These are phyloP conservation scores for Pelodytes ibericus DNA, from an alignment of 2,797 vertebrate genomes.

Conservation along the genomic window DNA sequence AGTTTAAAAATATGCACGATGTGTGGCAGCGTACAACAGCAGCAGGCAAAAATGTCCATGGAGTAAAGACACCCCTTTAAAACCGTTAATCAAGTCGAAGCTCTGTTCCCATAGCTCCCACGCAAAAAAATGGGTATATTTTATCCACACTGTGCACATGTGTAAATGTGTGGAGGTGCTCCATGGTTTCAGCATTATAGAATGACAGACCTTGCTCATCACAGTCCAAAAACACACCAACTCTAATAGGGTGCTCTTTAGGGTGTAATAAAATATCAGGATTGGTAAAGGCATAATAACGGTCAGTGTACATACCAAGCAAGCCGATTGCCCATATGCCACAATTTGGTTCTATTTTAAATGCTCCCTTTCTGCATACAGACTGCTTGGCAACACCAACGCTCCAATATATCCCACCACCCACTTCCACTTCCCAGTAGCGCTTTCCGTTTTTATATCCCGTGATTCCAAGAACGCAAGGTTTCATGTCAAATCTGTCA, in stretches of 20 bases:
- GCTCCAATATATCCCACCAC: constrained; percentile 50
- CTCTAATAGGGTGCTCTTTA: constrained; percentile 17
- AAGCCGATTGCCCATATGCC: constrained; percentile 55
- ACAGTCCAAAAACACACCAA: constrained; percentile 49
- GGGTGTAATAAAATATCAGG: constrained; percentile 45
- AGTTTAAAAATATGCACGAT: no score
- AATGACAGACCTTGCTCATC: constrained; percentile 49
- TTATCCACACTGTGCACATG: background rate
- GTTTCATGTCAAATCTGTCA: constrained; percentile 46
- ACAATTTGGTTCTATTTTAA: constrained; percentile 41
- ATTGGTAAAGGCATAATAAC: constrained; percentile 50
- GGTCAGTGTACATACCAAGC: constrained; percentile 45
- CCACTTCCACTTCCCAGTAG: constrained; percentile 58
- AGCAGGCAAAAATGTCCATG: no score
- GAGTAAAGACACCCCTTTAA: no score
- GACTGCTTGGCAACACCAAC: constrained; percentile 42
- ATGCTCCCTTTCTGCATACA: constrained; percentile 38
- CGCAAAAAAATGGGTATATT: constrained; percentile 45
- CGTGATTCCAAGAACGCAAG: constrained; percentile 30
- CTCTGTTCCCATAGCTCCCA: constrained; percentile 44
- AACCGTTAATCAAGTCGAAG: constrained; percentile 19
- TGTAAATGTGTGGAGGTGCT: constrained; percentile 72
- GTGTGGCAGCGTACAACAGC: no score
- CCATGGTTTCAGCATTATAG: constrained; percentile 64
- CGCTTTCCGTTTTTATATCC: constrained; percentile 39